Evolutionary conservation across 2,888 invertebrate genomes (phyloP), one percentile per base, ranked within the genome.

Genomic region (Macrophya annulata): DNA sequence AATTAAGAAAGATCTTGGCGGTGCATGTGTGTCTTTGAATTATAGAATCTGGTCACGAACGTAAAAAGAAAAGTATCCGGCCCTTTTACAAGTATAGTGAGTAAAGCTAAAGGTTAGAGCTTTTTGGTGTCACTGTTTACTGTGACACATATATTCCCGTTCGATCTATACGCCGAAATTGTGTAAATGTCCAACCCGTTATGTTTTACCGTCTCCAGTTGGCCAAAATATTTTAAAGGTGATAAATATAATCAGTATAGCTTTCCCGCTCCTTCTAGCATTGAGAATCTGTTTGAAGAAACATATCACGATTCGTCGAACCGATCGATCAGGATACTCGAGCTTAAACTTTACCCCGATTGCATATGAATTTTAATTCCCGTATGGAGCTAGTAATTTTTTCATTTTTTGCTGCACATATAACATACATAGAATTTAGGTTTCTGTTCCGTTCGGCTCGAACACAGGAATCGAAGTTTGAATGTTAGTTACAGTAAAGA

Each of bases 151-250:
- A 77, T 74, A 76, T 74, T 74, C 43, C 74, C 74, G 74, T 74
- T 74, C 74, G 74, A 74, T 74, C 25, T 76, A 51, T 76, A 74
- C 72, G 59, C 62, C 25, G 40, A 62, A 81, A 81, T 81, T 81
- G 81, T 81, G 81, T 81, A 81, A 81, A 81, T 81, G 43, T 62
- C 62, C 81, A 81, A 81, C 59, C 81, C 81, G 81, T 81, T 81
- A 81, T 81, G 62, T 81, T 62, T 81, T 62, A 59, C 81, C 59
- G 43, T 81, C 43, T 40, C 10, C 62, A 43, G 59, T 81, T 43
- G 81, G 25, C 81, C 59, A 81, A 81, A 81, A 81, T 62, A 81
- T 81, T 43, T 81, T 45, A n/a, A 81, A 81, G 81, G 81, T 62
- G 81, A 81, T 81, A 81, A 81, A 81, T 62, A 81, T 62, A 51